Percentiles rank a stretch among this genome's conserved stretches.
phyloP scores from a whole-genome alignment of 2,797 vertebrate genomes.

The Manis javanica region DNA sequence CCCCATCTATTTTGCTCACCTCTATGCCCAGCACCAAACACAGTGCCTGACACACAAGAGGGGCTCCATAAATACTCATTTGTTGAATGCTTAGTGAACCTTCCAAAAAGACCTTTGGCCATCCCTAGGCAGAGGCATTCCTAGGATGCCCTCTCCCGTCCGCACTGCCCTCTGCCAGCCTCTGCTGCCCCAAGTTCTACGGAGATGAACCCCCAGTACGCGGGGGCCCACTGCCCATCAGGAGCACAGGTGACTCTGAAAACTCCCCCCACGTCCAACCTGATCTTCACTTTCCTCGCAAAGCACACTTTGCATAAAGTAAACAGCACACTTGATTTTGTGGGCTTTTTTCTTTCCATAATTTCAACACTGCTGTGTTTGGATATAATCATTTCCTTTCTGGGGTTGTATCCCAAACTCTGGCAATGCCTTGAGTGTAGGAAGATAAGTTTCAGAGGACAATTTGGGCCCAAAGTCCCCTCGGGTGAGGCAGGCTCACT shows the following conservation, averaged over 20 bases:
- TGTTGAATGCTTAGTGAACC: not conserved
- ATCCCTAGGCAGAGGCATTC: not conserved
- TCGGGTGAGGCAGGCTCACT: fast-evolving
- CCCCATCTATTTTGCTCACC: not conserved
- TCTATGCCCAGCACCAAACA: not conserved
- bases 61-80: not conserved
- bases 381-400: conserved; percentile 50
- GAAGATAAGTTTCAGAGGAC: not conserved
- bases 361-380: conserved; percentile 30
- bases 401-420: conserved; percentile 53
- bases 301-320: not conserved
- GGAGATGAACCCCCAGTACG: not conserved
- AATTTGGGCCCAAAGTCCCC: not conserved
- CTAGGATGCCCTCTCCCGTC: not conserved
- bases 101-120: not conserved
- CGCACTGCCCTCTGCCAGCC: too few relatives aligned
- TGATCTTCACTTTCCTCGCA: not conserved
- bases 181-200: not conserved
- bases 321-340: not conserved
- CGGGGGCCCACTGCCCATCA: too few relatives aligned
- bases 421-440: not conserved
- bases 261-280: not conserved
- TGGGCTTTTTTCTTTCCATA: not conserved
- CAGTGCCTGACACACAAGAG: not conserved
- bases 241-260: not conserved